phyloP scores from a whole-genome alignment of 2,797 vertebrate genomes.

The Taeniopygia guttata region DNA sequence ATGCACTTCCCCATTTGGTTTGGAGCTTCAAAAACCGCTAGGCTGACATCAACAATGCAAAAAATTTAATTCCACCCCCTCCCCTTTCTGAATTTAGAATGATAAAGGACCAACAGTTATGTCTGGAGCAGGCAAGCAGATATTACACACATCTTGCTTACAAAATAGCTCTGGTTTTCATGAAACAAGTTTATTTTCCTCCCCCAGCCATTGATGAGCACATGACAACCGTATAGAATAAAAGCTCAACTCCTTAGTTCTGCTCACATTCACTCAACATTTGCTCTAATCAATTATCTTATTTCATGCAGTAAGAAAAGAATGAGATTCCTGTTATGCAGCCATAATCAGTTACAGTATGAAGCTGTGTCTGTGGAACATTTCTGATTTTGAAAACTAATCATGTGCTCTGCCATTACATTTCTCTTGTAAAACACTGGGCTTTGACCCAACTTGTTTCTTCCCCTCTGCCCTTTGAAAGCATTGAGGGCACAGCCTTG shows the following conservation, averaged over 20 bases:
- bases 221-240: constrained; percentile 38
- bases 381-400: constrained; percentile 30
- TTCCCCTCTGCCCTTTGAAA: not conserved
- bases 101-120: constrained; percentile 39
- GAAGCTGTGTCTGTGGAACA: constrained; percentile 37
- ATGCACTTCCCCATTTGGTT: constrained; percentile 7
- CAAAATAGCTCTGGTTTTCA: constrained; percentile 53
- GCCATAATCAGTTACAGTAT: constrained; percentile 34
- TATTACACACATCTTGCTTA: constrained; percentile 42
- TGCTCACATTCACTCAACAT: constrained; percentile 40
- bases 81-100: constrained; percentile 41
- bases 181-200: constrained; percentile 55
- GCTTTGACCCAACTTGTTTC: constrained; percentile 2
- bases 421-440: constrained; percentile 8
- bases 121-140: constrained; percentile 11
- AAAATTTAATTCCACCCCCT: constrained; percentile 6
- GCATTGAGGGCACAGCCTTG: not conserved
- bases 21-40: constrained; percentile 23
- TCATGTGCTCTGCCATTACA: constrained; percentile 1
- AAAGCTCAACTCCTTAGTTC: constrained; percentile 45
- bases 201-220: constrained; percentile 22
- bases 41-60: constrained; percentile 18
- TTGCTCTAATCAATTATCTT: constrained; percentile 50
- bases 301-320: constrained; percentile 57
- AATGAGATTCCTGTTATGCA: constrained; percentile 47